phyloP scores from a whole-genome alignment of 2,113 vertebrate species.

The Ageneiosus marmoratus region DNA sequence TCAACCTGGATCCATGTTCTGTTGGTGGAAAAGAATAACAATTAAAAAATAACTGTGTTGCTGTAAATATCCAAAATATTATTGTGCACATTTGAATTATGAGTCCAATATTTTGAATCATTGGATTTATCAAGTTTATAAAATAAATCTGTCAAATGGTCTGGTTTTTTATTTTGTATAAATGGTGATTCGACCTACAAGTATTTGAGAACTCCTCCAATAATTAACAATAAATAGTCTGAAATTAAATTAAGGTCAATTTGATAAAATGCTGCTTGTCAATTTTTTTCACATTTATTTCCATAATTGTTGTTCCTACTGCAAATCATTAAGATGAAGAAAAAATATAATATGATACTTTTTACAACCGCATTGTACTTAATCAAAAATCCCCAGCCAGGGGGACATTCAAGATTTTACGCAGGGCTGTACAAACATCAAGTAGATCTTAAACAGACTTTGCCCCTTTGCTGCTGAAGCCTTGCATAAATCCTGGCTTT shows the following conservation, averaged over 20 bases:
- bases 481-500: conserved; percentile 6
- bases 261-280: neutral
- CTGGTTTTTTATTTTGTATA: no score
- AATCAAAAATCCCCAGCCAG: neutral
- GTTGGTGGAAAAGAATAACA: neutral
- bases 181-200: no score
- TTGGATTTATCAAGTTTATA: neutral
- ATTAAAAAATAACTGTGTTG: neutral
- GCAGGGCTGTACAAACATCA: neutral
- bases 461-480: conserved; percentile 6
- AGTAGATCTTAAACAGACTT: conserved; percentile 28
- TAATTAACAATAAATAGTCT: neutral
- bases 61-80: neutral
- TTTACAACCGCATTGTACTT: neutral
- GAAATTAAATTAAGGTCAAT: neutral
- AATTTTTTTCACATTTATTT: neutral
- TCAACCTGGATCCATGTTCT: neutral
- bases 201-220: neutral
- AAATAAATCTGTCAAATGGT: neutral
- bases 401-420: neutral
- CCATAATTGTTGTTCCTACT: neutral
- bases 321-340: neutral
- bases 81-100: neutral
- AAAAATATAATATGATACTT: neutral
- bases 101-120: neutral